Evolutionary conservation across 1,140 invertebrate genomes (phyloP).

Genomic region (Pygmarrhopalites habei): DNA sequence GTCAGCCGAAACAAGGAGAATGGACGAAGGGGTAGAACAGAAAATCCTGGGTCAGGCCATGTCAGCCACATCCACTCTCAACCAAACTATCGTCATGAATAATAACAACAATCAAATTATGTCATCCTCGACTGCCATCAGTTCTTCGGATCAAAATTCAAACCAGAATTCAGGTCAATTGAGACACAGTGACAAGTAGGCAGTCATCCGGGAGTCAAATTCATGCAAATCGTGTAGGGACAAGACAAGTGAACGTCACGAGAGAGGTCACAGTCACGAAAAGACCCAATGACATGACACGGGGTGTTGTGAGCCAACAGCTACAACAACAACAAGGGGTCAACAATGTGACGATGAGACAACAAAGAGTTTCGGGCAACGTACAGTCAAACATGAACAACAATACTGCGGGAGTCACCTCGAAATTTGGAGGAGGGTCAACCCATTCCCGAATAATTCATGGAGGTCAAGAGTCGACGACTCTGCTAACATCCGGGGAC

Average conservation of each 20-base stretch:
- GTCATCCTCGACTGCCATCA: not conserved
- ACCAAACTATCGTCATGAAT: conserved; percentile 36
- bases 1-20: conserved; percentile 26
- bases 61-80: conserved; percentile 32
- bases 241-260: conserved; percentile 33
- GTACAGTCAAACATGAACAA: too few relatives aligned
- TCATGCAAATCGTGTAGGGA: conserved; percentile 25
- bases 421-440: too few relatives aligned
- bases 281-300: too few relatives aligned
- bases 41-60: conserved; percentile 35
- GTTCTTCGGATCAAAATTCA: too few relatives aligned
- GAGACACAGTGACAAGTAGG: too few relatives aligned
- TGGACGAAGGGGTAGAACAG: conserved; percentile 33
- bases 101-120: conserved; percentile 9
- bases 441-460: conserved; percentile 14
- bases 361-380: too few relatives aligned
- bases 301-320: conserved; percentile 7
- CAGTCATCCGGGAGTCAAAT: conserved; percentile 13
- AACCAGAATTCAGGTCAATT: too few relatives aligned
- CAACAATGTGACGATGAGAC: too few relatives aligned
- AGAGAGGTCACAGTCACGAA: conserved; percentile 38
- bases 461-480: conserved; percentile 25
- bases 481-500: too few relatives aligned
- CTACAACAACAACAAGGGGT: conserved; percentile 20
- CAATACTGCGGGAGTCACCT: too few relatives aligned